Conservation (phyloP, 1,140 invertebrate species). For the Myzus persicae region DNA sequence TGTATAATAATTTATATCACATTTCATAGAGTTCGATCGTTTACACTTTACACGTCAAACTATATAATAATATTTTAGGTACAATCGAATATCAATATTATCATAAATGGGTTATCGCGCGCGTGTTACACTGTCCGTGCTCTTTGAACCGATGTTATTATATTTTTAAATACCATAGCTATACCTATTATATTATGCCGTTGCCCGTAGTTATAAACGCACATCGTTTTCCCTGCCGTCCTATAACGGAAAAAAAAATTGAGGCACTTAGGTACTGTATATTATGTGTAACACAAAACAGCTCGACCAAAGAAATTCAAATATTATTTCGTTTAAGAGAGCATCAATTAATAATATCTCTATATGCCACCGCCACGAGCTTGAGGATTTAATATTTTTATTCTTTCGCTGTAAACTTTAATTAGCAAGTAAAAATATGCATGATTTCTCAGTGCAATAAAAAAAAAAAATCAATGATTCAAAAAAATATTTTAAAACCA, state of each 20-base stretch:
- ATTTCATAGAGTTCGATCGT: neutral
- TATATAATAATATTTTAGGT: neutral
- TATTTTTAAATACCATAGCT: neutral
- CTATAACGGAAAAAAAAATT: neutral
- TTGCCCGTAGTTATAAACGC: neutral
- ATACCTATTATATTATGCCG: neutral
- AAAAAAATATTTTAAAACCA: too few relatives aligned
- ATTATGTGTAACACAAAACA: neutral
- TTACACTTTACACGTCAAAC: neutral
- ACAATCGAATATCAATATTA: slow-evolving; percentile 6
- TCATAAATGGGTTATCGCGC: neutral
- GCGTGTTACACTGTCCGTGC: neutral
- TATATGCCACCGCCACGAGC: too few relatives aligned
- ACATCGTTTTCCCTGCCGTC: neutral
- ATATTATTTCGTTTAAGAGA: neutral
- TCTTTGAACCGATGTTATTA: slow-evolving; percentile 23
- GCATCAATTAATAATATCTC: neutral
- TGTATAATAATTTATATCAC: neutral
- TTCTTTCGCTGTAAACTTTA: too few relatives aligned
- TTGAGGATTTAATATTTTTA: too few relatives aligned
- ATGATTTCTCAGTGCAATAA: too few relatives aligned
- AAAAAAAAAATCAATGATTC: too few relatives aligned
- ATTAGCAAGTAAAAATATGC: too few relatives aligned
- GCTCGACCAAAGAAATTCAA: neutral
- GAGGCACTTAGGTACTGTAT: too few relatives aligned